Evolutionary conservation across 2,888 invertebrate genomes (phyloP), one percentile per base, ranked within the genome.

Genomic region (Meloe dianella): DNA sequence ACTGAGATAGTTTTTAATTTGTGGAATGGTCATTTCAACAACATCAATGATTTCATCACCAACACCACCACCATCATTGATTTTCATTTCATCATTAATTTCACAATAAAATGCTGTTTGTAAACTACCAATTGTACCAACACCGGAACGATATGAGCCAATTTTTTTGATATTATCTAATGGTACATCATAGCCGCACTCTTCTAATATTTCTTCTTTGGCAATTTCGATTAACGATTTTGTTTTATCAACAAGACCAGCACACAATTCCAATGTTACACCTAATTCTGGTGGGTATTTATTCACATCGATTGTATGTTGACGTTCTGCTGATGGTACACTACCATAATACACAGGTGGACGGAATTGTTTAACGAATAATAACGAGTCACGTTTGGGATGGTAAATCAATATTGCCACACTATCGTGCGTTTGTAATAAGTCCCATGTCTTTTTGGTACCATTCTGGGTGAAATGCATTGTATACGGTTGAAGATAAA

Each of bases 331-430:
- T 41, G 86, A 85, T 8, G 89, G 87, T 22, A 93, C 85, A 70
- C 87, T 86, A 65, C 89, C 90, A 80, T 90, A 90, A 83, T 93
- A 96, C 12, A 94, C 91, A 57, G 95, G 92, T 78, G 97, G 96
- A 69, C 97, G 89, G 80, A 98, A 98, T 83, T 98, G 97, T 78
- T 91, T 92, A 0, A 98, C 97, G 78, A 96, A 90, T 1, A 97
- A 86, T 71, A 98, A 85, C 54, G 90, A 91, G 71, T 92, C 89
- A 66, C 92, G 85, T 6, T 90, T 88, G 20, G 87, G 86, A 81
- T 98, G 96, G 82, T 89, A 96, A 0, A 97, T 86, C 10, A 98
- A 84, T 63, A 96, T 90, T 22, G 91, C 89, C 3, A 97, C 97
- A 83, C 96, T 95, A 82, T 94, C 92, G 80, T 95, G 95, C 0